Evolutionary conservation across 2,113 vertebrate species (phyloP).

Genomic region (Tonatia bakeri): DNA sequence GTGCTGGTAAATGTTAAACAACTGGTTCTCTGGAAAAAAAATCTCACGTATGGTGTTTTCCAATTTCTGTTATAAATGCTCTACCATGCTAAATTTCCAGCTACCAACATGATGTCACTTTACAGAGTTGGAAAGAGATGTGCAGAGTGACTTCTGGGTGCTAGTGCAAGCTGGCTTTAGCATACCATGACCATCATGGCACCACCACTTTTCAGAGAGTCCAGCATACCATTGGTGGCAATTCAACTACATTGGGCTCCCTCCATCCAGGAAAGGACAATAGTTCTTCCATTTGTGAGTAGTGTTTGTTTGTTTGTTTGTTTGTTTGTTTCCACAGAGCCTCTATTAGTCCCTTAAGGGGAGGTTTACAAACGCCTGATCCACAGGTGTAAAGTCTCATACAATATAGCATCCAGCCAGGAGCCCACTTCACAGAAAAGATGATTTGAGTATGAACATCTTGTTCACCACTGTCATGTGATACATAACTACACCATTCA

Average conservation of each 20-base stretch:
- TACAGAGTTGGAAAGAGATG: not conserved
- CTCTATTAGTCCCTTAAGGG: not conserved
- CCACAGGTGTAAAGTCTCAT: not conserved
- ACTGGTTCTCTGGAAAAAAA: not conserved
- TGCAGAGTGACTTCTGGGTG: not conserved
- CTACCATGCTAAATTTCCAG: not conserved
- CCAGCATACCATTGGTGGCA: not conserved
- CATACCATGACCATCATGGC: not conserved
- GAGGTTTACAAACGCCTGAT: not conserved
- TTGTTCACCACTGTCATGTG: not conserved
- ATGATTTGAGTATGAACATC: not conserved
- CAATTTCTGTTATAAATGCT: not conserved
- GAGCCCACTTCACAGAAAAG: not conserved
- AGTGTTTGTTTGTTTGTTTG: not conserved
- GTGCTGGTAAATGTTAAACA: not conserved
- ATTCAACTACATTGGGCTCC: not conserved
- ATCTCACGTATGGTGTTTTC: not conserved
- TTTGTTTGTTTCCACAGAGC: not conserved
- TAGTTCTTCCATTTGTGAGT: not conserved
- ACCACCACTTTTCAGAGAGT: not conserved
- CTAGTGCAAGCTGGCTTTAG: not conserved
- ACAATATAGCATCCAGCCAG: not conserved
- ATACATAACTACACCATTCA: not conserved
- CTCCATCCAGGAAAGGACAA: not conserved
- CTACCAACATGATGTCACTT: not conserved